Evolutionary conservation across 2,888 invertebrate genomes (phyloP), one percentile per base, ranked within the genome.

Genomic region (Hydrotaea diabolus): DNA sequence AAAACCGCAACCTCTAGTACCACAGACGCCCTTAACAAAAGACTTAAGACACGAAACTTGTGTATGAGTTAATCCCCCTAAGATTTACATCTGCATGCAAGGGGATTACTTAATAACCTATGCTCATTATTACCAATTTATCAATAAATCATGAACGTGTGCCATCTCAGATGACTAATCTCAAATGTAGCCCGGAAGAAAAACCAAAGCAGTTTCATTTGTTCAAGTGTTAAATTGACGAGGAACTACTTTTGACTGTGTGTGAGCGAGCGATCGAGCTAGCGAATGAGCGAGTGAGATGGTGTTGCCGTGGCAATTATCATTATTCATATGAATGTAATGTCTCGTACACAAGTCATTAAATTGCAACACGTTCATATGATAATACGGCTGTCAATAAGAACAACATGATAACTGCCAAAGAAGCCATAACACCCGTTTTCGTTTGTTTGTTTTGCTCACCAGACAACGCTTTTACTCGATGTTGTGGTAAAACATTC

Each of bases 281-380:
- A 13, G 55, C 31, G 55, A 55, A 21, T 8, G 55, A 55, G 49
- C 1, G 49, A 49, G 49, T 1, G 31, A 49, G 49, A 49, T 7
- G n/a, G 49, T 49, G 49, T 82, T 53, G 46, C 53, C 9, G 36
- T 13, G 49, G 36, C 49, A 77, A 74, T 55, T 31, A 77, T 77
- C 80, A 80, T 80, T 77, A 71, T 74, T 80, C 77, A 80, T 85
- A 84, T 84, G 80, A 69, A 49, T 72, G 80, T 83, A 80, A 86
- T 88, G 87, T 87, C 11, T 8, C 21, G 69, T 46, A 69, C 46
- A 69, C 46, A 85, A 87, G 87, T 88, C 88, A 88, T 88, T 89
- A 89, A 89, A 87, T 87, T 87, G 88, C 87, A 88, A 88, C 88
- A 88, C 88, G 88, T 88, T 87, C 85, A 83, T 82, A 82, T 86